A percentile compares a stretch with the other conserved stretches of the same genome.
phyloP scores from a whole-genome alignment of 1,140 invertebrate species.

The Oreohelix idahoensis region DNA sequence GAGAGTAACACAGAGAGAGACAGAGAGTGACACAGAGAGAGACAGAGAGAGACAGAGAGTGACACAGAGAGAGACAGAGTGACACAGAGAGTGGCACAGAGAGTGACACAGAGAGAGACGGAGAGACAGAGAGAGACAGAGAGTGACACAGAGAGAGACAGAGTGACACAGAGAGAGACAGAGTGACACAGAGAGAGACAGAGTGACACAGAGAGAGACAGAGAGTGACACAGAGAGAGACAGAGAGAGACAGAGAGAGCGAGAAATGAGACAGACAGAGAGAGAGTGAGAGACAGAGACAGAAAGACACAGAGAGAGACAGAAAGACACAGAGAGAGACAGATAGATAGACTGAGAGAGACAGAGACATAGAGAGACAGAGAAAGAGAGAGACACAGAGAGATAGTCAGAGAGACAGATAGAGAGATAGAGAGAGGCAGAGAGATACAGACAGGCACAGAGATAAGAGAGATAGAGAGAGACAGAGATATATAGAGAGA shows the following conservation, averaged over 20 bases:
- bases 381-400: too few relatives aligned
- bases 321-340: conserved; percentile 4
- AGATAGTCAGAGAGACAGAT: too few relatives aligned
- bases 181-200: not conserved
- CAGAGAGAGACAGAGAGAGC: conserved; percentile 10
- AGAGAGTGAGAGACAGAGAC: not conserved
- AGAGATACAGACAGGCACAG: not conserved
- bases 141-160: not conserved
- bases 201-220: too few relatives aligned
- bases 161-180: not conserved
- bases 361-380: too few relatives aligned
- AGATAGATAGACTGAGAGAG: too few relatives aligned
- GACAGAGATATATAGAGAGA: too few relatives aligned
- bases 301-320: not conserved
- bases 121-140: not conserved
- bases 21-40: conserved; percentile 11
- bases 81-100: not conserved
- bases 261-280: not conserved
- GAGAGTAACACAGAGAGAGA: not conserved
- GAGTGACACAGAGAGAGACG: not conserved
- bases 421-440: too few relatives aligned
- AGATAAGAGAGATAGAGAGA: not conserved
- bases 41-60: conserved; percentile 14
- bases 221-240: not conserved
- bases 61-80: not conserved